These are phyloP conservation scores for Microcebus murinus DNA, from an alignment of 2,113 vertebrate species.

Conservation along the genomic window DNA sequence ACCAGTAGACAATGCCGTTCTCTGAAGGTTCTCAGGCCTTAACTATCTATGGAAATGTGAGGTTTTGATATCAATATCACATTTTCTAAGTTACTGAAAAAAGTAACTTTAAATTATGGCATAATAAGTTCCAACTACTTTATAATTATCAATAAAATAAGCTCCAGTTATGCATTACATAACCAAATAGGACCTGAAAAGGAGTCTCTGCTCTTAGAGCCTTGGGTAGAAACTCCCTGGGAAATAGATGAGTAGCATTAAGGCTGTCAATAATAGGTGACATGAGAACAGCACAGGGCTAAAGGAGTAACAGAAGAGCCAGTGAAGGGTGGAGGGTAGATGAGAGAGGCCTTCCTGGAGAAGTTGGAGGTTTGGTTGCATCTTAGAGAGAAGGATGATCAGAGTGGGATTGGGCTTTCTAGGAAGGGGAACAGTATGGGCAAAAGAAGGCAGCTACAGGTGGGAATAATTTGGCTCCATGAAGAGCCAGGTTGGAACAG, in stretches of 20 bases:
- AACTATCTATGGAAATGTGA: not conserved
- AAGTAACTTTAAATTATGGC: not conserved
- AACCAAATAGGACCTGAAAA: not conserved
- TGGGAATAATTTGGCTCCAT: not conserved
- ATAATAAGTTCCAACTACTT: not conserved
- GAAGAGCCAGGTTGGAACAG: not conserved
- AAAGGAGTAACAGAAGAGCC: not conserved
- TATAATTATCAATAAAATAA: not conserved
- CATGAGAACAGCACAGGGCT: not conserved
- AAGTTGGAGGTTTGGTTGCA: not conserved
- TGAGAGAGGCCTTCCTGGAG: not conserved
- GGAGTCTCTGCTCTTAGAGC: not conserved
- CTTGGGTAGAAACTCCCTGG: not conserved
- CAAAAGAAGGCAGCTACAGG: not conserved
- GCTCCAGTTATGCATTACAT: not conserved
- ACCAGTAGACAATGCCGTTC: not conserved
- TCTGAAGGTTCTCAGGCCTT: not conserved
- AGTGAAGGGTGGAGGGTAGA: not conserved
- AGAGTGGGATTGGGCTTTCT: not conserved
- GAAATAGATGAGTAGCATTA: not conserved
- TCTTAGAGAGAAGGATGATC: not conserved
- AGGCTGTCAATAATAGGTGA: not conserved
- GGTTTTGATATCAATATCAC: not conserved
- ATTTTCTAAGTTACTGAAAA: not conserved
- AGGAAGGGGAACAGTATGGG: not conserved